Percentiles rank a stretch among this genome's conserved stretches.
phyloP scores from a whole-genome alignment of 2,113 vertebrate genomes.

The Channa argus region DNA sequence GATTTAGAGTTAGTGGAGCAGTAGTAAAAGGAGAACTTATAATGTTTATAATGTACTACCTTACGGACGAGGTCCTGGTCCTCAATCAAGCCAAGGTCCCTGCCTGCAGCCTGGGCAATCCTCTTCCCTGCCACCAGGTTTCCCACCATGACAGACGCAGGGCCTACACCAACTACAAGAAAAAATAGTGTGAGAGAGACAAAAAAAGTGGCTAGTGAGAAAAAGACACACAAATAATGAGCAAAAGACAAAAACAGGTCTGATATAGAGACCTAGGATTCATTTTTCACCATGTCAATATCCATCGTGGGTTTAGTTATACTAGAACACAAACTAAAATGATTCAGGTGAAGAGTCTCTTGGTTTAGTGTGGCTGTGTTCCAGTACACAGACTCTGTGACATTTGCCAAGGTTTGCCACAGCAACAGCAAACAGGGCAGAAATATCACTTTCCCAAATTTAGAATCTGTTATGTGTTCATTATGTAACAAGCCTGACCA shows the following conservation, averaged over 20 bases:
- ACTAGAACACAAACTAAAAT: neutral
- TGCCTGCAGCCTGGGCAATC: slow-evolving; percentile 96
- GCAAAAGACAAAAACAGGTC: no score
- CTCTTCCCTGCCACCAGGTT: slow-evolving; percentile 98
- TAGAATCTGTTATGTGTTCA: neutral
- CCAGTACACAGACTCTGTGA: neutral
- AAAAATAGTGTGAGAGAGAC: neutral
- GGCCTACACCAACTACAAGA: slow-evolving; percentile 89
- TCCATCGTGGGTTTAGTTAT: neutral
- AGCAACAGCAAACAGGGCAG: neutral
- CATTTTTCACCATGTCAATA: neutral
- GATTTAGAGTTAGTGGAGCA: neutral
- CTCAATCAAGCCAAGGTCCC: slow-evolving; percentile 95
- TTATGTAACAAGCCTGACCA: slow-evolving; percentile 20
- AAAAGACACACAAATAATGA: neutral
- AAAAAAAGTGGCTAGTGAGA: neutral
- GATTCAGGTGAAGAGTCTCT: neutral
- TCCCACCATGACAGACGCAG: slow-evolving; percentile 97
- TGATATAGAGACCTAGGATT: no score
- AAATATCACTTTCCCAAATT: slow-evolving; percentile 1
- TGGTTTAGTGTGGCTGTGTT: neutral
- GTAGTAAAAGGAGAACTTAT: neutral
- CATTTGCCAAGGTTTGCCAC: slow-evolving; percentile 3
- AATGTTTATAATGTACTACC: slow-evolving; percentile 76
- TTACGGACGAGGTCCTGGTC: slow-evolving; percentile 96